Conservation (phyloP, 2,888 invertebrate genomes). For the Drosophila trichaetosa region DNA sequence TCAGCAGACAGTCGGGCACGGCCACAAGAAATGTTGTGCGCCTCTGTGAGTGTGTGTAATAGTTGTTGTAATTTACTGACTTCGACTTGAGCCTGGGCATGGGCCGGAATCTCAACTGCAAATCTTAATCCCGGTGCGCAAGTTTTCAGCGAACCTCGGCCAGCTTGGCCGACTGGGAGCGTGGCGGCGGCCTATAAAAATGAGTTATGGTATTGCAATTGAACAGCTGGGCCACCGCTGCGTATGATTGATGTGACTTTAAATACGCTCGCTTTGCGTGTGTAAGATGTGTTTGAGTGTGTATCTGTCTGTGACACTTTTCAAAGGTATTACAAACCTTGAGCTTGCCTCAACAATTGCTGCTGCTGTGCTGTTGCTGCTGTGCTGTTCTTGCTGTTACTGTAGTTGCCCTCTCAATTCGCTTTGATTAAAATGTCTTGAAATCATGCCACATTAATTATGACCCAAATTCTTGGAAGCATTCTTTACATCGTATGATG, state of each 20-base stretch:
- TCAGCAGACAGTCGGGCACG: slow-evolving; percentile 56
- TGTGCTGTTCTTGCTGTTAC: slow-evolving; percentile 16
- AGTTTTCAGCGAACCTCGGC: slow-evolving; percentile 77
- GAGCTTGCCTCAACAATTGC: slow-evolving; percentile 31
- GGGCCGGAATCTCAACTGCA: slow-evolving; percentile 73
- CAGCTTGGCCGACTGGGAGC: slow-evolving; percentile 40
- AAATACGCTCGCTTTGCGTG: slow-evolving; percentile 50
- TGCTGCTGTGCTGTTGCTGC: slow-evolving; percentile 1
- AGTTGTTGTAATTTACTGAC: slow-evolving; percentile 82
- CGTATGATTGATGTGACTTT: slow-evolving; percentile 81
- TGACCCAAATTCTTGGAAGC: slow-evolving; percentile 85
- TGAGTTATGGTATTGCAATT: slow-evolving; percentile 80
- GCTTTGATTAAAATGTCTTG: slow-evolving; percentile 77
- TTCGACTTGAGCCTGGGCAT: slow-evolving; percentile 50
- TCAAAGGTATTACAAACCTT: slow-evolving; percentile 54
- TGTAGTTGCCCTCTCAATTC: slow-evolving; percentile 58
- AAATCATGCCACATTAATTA: slow-evolving; percentile 85
- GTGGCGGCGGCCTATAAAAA: slow-evolving; percentile 76
- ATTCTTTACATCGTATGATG: slow-evolving; percentile 79
- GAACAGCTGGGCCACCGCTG: slow-evolving; percentile 81
- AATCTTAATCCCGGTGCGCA: slow-evolving; percentile 83
- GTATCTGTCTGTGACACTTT: slow-evolving; percentile 50
- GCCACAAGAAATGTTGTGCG: slow-evolving; percentile 20
- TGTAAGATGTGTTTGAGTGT: neutral
- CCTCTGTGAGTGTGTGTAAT: slow-evolving; percentile 60